Base-by-base conservation (phyloP, 2,888 invertebrate genomes). In the Athalia cordata region DNA sequence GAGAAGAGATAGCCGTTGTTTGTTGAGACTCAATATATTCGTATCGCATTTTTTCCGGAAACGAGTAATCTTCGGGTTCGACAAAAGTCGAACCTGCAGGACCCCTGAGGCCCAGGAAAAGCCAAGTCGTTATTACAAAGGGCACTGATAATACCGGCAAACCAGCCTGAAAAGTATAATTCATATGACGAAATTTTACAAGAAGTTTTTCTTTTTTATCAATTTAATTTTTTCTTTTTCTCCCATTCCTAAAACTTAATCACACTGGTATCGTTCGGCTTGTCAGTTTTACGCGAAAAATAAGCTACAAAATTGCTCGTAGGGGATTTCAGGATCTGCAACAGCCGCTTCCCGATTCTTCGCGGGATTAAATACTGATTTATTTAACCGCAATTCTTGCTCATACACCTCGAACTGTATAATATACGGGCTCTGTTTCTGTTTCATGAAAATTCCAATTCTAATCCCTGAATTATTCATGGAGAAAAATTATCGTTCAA, bases 91-190 rank as follows among this genome's bases (percentile, higher is more conserved):
- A 80, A 13, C 84, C 87, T 15, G 83, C 83, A 5, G 87, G 81
- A 5, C 83, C 83, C 5, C 87, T 86, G 11, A 90, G 83, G 59
- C 88, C 88, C 47, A 90, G 78, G 81, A 91, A 90, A n/a, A 90
- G 66, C 81, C 90, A 85, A 3, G 87, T 85, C 7, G 86, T 85
- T 62, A 90, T 67, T 57, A 89, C 86, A 81, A 90, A 91, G 0
- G 91, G 90, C 45, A 91, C 61, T 4, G 89, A 87, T 57, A 90
- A 82, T 52, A 88, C 83, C 5, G 90, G 89, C 52, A 90, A 81
- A 49, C 82, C 81, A 6, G 82, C 64, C 88, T 89, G 82, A 52
- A 50, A 29, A 77, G 59, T 5, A 61, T 15, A 59, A 49, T 67
- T 57, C 47, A 15, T 66, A 15, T 8, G 11, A 65, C 50, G 45